These are phyloP conservation scores for Tamandua tetradactyla DNA, from an alignment of 2,797 vertebrate genomes.

Conservation along the genomic window DNA sequence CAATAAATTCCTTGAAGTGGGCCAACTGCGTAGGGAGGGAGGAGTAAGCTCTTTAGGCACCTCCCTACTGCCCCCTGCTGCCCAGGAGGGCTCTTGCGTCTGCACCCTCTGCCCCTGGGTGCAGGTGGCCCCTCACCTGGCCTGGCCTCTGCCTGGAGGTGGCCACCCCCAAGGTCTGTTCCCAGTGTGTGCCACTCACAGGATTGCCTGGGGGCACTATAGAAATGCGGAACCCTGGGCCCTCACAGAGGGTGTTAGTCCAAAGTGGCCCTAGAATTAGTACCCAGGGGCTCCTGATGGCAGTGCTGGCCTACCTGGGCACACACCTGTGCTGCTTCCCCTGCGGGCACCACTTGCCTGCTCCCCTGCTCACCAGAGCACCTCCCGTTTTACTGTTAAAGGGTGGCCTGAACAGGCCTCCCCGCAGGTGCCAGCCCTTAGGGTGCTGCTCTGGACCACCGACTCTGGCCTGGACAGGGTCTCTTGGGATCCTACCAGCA, in stretches of 20 bases:
- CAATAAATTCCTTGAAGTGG: fast-evolving
- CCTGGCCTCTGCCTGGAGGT: not conserved
- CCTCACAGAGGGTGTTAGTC: not conserved
- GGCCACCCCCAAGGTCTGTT: not conserved
- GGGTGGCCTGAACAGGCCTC: not conserved
- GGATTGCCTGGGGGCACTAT: fast-evolving
- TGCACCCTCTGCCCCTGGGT: not conserved
- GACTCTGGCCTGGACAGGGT: not conserved
- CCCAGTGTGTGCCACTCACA: fast-evolving
- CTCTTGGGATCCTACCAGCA: not conserved
- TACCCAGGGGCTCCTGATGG: not conserved
- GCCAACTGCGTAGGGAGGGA: not conserved
- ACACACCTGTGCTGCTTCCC: too few species aligned
- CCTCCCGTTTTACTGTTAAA: not conserved
- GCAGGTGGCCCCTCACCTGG: not conserved
- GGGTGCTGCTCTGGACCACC: fast-evolving
- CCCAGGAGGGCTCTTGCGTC: not conserved
- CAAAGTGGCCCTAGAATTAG: not conserved
- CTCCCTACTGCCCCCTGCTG: not conserved
- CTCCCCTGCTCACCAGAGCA: not conserved
- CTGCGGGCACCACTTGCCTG: fast-evolving
- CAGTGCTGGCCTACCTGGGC: not conserved
- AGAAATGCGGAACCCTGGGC: not conserved
- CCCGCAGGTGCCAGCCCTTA: not conserved
- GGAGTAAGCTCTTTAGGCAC: too few species aligned